Evolutionary conservation across 1,140 invertebrate species (phyloP).

Genomic region (Eupeodes corollae): DNA sequence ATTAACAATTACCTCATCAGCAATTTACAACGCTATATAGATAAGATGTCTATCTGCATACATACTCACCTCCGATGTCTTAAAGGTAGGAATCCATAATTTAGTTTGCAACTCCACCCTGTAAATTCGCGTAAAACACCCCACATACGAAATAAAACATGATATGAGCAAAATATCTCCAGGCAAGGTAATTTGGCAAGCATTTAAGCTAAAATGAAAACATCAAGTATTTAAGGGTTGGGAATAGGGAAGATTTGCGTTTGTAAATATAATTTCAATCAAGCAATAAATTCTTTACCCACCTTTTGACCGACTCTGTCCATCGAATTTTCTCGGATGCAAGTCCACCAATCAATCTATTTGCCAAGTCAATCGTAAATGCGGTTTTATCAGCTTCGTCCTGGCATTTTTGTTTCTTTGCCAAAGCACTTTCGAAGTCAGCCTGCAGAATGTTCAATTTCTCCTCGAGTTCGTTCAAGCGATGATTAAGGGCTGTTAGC

Average conservation of each 20-base stretch:
- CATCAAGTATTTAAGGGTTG: background rate
- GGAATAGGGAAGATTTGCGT: no score
- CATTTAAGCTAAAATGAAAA: conserved; percentile 3
- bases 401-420: conserved; percentile 79
- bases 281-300: background rate
- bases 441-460: conserved; percentile 61
- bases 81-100: conserved; percentile 25
- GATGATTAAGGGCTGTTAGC: conserved; percentile 47
- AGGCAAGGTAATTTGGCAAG: conserved; percentile 43
- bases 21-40: background rate
- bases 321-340: conserved; percentile 81
- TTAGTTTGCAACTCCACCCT: conserved; percentile 63
- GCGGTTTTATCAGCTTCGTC: conserved; percentile 73
- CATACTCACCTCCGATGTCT: conserved; percentile 16
- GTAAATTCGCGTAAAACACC: conserved; percentile 83
- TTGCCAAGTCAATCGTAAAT: conserved; percentile 79
- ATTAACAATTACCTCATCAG: background rate
- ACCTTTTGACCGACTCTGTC: conserved; percentile 37
- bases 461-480: conserved; percentile 62
- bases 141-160: conserved; percentile 93
- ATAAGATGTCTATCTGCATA: background rate
- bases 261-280: no score
- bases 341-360: conserved; percentile 82
- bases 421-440: conserved; percentile 73
- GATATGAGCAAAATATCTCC: conserved; percentile 82